phyloP scores from a whole-genome alignment of 2,888 invertebrate genomes.

The Pammene aurita region DNA sequence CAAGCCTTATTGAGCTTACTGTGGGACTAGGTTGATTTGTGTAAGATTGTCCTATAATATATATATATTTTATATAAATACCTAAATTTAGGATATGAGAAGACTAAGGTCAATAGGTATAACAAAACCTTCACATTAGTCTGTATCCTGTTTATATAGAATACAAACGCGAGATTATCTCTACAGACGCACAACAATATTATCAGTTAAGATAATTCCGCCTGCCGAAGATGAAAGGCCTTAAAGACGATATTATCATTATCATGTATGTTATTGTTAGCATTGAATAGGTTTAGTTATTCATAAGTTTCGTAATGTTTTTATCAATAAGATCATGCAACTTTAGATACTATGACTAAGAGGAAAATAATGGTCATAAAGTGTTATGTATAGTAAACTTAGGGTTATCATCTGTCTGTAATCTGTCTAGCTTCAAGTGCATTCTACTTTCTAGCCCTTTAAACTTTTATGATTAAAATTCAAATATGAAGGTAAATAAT shows the following conservation, averaged over 20 bases:
- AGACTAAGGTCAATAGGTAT: background rate
- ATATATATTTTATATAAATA: no score
- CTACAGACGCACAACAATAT: slow-evolving; percentile 1
- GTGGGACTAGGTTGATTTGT: no score
- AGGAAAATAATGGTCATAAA: background rate
- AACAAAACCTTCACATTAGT: background rate
- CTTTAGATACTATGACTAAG: no score
- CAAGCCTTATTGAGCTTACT: no score
- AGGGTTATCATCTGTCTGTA: slow-evolving; percentile 12
- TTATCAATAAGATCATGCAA: no score
- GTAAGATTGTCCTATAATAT: no score
- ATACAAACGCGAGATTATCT: slow-evolving; percentile 19
- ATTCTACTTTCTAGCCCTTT: no score
- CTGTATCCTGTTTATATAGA: slow-evolving; percentile 9
- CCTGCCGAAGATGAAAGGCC: background rate
- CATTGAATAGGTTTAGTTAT: no score
- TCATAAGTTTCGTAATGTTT: no score
- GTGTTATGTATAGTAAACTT: background rate
- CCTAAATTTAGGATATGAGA: background rate
- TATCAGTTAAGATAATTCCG: slow-evolving; percentile 15
- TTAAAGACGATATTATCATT: background rate
- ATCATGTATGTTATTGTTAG: background rate
- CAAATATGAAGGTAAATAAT: no score
- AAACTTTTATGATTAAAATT: no score
- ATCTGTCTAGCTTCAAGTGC: background rate